Base-by-base conservation (phyloP, 2,888 invertebrate species). In the Eristalinus sepulchralis region DNA sequence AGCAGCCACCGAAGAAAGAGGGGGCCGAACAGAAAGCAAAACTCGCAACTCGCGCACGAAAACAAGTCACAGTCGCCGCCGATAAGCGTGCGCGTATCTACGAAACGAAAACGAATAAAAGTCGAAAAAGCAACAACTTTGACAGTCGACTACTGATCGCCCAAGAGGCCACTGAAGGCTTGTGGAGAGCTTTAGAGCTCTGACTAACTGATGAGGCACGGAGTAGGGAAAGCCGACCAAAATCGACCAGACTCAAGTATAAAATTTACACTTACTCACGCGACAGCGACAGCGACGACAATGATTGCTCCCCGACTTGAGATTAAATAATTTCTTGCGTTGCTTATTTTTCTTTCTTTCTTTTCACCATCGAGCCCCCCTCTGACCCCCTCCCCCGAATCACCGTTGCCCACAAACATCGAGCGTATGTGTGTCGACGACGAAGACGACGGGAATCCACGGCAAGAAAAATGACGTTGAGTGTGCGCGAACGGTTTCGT, bases 231-330 rank as follows among this genome's bases (percentile, higher is more conserved):
- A 17, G 47, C 47, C 47, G 47, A 17, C 47, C 47, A 47, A 47
- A 47, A 47, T 17, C 47, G 47, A 17, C 8, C 47, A 47, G 47
- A 47, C 47, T 47, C n/a, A 39, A 39, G 47, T 67, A 86, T 82
- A 68, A 75, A 82, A 75, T 79, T 34, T 78, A 83, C 86, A 86
- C 82, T 83, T 78, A 86, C 83, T 86, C 86, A 82, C 64, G 68
- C 83, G 55, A 34, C 72, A 20, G 47, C 53, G 72, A 62, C 70
- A 22, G 66, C 66, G 62, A 67, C 31, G 72, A 63, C 36, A 39
- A 55, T n/a, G 55, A 64, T 33, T 71, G 62, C 71, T 79, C 71
- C 83, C 39, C 79, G 57, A 31, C 78, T 75, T 71, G 71, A 75
- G 82, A 86, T 86, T 83, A 86, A 86, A 83, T 79, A 83, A 86